Evolutionary conservation across 1,140 invertebrate species (phyloP).

Genomic region (Bicyclus anynana): DNA sequence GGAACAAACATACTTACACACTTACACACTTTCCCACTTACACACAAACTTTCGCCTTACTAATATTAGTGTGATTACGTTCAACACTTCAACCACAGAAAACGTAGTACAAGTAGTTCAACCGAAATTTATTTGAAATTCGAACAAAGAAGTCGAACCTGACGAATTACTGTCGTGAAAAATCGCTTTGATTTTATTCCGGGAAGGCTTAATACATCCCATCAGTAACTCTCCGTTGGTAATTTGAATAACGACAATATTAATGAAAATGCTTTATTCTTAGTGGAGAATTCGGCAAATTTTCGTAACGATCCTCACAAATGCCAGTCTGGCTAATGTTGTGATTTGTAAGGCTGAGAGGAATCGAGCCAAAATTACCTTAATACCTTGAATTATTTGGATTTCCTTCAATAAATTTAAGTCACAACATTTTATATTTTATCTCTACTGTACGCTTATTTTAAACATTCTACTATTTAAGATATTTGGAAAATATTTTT

Average conservation of each 20-base stretch:
- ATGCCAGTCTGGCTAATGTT: background rate
- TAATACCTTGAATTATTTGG: background rate
- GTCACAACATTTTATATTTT: background rate
- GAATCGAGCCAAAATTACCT: background rate
- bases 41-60: too few species aligned
- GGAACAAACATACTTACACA: too few species aligned
- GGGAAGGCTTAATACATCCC: background rate
- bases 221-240: conserved; percentile 1
- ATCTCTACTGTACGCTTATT: too few species aligned
- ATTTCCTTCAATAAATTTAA: background rate
- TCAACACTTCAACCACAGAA: too few species aligned
- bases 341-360: background rate
- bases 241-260: conserved; percentile 4
- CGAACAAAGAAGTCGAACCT: too few species aligned
- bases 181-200: background rate
- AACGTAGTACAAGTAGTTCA: too few species aligned
- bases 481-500: too few species aligned
- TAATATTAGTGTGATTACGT: too few species aligned
- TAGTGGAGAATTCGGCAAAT: background rate
- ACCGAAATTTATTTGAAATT: too few species aligned
- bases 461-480: too few species aligned
- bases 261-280: conserved; percentile 3
- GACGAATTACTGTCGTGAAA: background rate
- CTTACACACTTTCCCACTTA: too few species aligned
- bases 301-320: background rate